Evolutionary conservation across 1,140 invertebrate genomes (phyloP), one percentile per base, ranked within the genome.

Genomic region (Drosophila repleta): DNA sequence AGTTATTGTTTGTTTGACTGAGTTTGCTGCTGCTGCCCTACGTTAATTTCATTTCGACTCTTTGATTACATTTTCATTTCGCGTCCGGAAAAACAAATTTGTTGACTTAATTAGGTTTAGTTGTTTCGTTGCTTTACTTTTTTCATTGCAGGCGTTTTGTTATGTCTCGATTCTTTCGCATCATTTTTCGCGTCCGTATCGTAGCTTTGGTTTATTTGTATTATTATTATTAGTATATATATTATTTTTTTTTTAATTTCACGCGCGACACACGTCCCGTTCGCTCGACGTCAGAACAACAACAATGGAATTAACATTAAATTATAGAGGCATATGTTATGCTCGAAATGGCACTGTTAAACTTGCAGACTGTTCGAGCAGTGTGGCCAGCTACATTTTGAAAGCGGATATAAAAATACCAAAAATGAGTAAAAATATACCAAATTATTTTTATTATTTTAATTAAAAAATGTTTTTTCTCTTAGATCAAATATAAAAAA

Each of bases 231-330:
- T 29, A 4, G 24, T 24, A 7, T 41, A 15, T 41, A 41, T 41
- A 32, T 35, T 35, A 35, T 72, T 29, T 55, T 24, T 62, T 32
- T 49, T 58, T 21, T 29, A 58, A 57, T 52, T 70, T 46, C 53
- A 43, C 53, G 18, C 68, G 68, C 68, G 68, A 66, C 68, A 18
- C 35, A 17, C 68, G 13, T 24, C 52, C 18, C 53, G 37, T 15
- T 58, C 26, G 46, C 52, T 71, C 37, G 68, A 71, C 62, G 62
- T 37, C 68, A 45, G 51, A 58, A 43, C 68, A 71, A 71, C 62
- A 71, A 71, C 68, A 66, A 52, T 37, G n/a, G 3, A 2, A 15
- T 8, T 65, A 71, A 51, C 68, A 71, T 56, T n/a, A 15, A 17
- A 48, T 29, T 37, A 17, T 39, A 18, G 15, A 10, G 1, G 1